Evolutionary conservation across 30 jellyfish, hydroid and myxozoan genomes (phyloP).

Genomic region (Hydractinia symbiolongicarpus): DNA sequence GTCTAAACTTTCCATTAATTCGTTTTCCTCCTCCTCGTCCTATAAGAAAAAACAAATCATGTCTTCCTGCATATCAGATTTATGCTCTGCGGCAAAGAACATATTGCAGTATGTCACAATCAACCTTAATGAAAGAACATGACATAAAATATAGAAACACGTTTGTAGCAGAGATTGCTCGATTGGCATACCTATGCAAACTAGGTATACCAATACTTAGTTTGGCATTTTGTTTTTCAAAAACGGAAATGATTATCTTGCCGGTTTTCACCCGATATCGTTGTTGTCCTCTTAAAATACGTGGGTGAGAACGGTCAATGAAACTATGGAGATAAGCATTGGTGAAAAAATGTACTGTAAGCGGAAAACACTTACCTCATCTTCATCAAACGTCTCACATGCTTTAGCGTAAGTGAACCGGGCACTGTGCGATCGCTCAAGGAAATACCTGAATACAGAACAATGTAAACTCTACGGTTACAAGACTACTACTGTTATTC

Average conservation of each 20-base stretch:
- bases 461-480: not conserved
- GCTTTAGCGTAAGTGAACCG: constrained; percentile 94
- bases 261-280: too few relatives aligned
- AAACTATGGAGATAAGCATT: too few relatives aligned
- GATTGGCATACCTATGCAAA: not conserved
- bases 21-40: constrained; percentile 4
- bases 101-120: not conserved
- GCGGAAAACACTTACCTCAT: not conserved
- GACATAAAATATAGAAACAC: not conserved
- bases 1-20: constrained; percentile 7
- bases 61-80: not conserved
- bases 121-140: not conserved
- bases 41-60: not conserved
- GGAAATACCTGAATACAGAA: constrained; percentile 58
- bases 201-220: too few relatives aligned
- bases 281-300: too few relatives aligned
- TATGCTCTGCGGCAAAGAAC: not conserved
- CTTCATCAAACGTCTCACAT: constrained; percentile 84
- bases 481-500: too few relatives aligned
- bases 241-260: too few relatives aligned
- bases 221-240: too few relatives aligned
- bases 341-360: too few relatives aligned
- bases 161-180: not conserved
- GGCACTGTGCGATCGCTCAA: constrained; percentile 97
- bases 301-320: too few relatives aligned